Evolutionary conservation across 2,113 vertebrate species (phyloP).

Genomic region (Kryptolebias marmoratus): DNA sequence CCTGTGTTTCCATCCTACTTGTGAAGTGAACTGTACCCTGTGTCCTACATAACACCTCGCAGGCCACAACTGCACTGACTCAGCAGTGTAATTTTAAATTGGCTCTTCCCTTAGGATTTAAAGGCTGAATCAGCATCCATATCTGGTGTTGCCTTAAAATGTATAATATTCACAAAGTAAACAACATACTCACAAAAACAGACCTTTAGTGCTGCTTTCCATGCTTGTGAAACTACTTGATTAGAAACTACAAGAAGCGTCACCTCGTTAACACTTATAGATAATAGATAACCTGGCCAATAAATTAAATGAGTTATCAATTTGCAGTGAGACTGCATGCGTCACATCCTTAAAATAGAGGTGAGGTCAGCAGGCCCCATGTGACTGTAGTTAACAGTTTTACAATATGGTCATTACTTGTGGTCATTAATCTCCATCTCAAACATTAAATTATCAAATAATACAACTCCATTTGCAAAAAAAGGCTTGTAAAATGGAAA

Average conservation of each 20-base stretch:
- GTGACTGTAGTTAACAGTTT: background rate
- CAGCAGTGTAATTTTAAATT: slow-evolving; percentile 11
- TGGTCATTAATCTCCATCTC: too few relatives aligned
- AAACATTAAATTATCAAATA: background rate
- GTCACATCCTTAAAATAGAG: background rate
- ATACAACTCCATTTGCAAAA: background rate
- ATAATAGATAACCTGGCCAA: background rate
- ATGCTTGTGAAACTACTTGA: background rate
- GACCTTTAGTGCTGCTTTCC: background rate
- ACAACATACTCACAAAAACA: background rate
- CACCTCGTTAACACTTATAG: background rate
- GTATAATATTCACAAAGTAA: background rate
- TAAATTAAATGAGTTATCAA: background rate
- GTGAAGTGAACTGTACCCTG: slow-evolving; percentile 70
- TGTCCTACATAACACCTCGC: slow-evolving; percentile 56
- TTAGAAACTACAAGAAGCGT: background rate
- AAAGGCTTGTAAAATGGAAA: too few relatives aligned
- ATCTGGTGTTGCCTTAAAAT: background rate
- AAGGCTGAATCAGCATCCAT: slow-evolving; percentile 8
- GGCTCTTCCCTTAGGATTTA: background rate
- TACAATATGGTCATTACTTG: too few relatives aligned
- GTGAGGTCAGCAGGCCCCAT: background rate
- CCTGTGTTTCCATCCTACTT: slow-evolving; percentile 76
- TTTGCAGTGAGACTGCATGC: background rate
- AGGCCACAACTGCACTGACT: slow-evolving; percentile 19